A percentile compares a stretch with the other conserved stretches of the same genome.
Evolutionary conservation across 2,113 vertebrate genomes (phyloP).

Genomic region (Ceratotherium simum): DNA sequence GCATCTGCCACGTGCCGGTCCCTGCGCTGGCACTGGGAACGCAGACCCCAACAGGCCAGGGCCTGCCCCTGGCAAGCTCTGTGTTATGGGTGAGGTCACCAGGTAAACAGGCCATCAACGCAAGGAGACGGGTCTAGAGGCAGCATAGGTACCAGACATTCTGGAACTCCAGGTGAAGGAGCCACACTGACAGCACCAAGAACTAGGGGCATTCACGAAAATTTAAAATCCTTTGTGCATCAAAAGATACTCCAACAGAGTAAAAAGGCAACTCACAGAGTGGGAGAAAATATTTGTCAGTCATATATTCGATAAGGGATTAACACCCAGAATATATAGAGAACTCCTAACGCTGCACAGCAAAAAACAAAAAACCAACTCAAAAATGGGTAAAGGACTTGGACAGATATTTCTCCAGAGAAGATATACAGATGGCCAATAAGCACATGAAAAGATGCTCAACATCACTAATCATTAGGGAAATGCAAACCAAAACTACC

Average conservation of each 20-base stretch:
- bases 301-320: background rate
- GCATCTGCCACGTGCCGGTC: background rate
- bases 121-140: background rate
- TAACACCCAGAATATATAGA: background rate
- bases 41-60: no score
- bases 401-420: background rate
- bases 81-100: background rate
- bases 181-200: background rate
- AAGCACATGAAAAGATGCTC: background rate
- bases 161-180: background rate
- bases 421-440: background rate
- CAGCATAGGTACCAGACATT: background rate
- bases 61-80: background rate
- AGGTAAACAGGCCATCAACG: background rate
- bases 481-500: background rate
- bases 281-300: background rate
- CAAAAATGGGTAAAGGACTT: slow-evolving; percentile 1
- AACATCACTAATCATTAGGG: background rate
- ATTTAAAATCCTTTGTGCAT: background rate
- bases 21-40: background rate
- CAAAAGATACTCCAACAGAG: background rate
- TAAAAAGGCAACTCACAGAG: background rate
- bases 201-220: background rate
- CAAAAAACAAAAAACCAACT: background rate
- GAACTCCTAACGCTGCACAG: background rate